These are phyloP conservation scores for Eristalinus sepulchralis DNA, from an alignment of 2,888 invertebrate genomes.

Conservation along the genomic window DNA sequence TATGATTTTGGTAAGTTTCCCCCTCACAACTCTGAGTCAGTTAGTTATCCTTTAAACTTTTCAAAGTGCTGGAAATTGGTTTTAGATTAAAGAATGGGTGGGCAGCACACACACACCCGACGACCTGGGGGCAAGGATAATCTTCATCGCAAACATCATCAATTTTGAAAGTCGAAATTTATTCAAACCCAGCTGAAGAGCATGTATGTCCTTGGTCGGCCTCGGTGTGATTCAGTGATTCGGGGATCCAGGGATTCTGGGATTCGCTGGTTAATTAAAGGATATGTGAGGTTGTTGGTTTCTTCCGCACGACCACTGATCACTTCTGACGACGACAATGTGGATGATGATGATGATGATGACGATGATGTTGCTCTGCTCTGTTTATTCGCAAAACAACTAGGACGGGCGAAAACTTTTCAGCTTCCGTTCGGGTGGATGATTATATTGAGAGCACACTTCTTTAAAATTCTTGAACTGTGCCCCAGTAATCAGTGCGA, in stretches of 20 bases:
- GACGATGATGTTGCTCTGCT: constrained; percentile 25
- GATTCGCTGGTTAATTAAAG: constrained; percentile 64
- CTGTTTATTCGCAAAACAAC: constrained; percentile 11
- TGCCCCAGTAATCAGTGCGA: background rate
- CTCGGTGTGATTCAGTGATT: background rate
- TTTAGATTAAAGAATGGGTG: constrained; percentile 64
- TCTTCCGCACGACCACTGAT: constrained; percentile 4
- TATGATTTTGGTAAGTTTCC: constrained; percentile 56
- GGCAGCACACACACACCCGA: background rate
- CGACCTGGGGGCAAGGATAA: constrained; percentile 29
- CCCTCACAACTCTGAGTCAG: constrained; percentile 16
- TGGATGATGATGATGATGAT: background rate
- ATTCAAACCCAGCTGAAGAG: constrained; percentile 49
- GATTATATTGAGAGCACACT: constrained; percentile 1
- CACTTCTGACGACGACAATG: too few species aligned
- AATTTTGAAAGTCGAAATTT: constrained; percentile 69
- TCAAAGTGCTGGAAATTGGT: constrained; percentile 67
- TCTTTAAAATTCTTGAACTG: constrained; percentile 42
- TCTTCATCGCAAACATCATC: constrained; percentile 65
- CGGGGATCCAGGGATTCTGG: background rate
- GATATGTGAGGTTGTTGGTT: constrained; percentile 52
- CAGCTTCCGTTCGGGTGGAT: background rate
- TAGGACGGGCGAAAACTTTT: background rate
- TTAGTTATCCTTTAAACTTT: constrained; percentile 64
- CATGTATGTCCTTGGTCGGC: constrained; percentile 27